These are phyloP conservation scores for Liodrosophila aerea DNA, from an alignment of 2,888 invertebrate species.

Conservation along the genomic window DNA sequence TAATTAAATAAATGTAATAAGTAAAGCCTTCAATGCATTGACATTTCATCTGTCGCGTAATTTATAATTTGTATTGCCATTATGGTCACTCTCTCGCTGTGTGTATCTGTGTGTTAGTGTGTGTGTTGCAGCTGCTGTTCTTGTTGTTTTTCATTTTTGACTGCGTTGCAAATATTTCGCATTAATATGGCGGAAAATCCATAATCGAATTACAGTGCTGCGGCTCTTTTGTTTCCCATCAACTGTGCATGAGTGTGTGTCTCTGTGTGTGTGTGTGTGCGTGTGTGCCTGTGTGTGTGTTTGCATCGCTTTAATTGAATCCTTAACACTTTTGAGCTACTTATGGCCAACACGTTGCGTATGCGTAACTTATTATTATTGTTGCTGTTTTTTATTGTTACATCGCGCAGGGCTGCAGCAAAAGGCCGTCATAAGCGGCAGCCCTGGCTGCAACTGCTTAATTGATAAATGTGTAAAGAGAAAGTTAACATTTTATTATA, in stretches of 20 bases:
- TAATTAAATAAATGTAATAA: conserved; percentile 77
- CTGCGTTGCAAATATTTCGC: conserved; percentile 76
- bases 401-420: conserved; percentile 6
- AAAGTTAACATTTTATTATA: too few relatives aligned
- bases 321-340: conserved; percentile 80
- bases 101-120: conserved; percentile 15
- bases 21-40: conserved; percentile 65
- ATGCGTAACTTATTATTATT: conserved; percentile 70
- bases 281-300: conserved; percentile 32
- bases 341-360: conserved; percentile 74
- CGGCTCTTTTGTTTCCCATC: conserved; percentile 70
- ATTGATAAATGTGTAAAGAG: too few relatives aligned
- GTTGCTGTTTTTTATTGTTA: conserved; percentile 24
- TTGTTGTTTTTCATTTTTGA: conserved; percentile 50
- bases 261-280: conserved; percentile 1
- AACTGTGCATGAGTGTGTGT: conserved; percentile 10
- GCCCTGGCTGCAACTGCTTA: background rate
- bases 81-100: conserved; percentile 39
- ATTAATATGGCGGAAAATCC: conserved; percentile 79
- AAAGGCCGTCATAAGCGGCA: background rate
- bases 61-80: conserved; percentile 76
- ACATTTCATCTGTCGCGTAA: conserved; percentile 78
- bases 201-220: conserved; percentile 76
- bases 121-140: conserved; percentile 36
- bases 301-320: conserved; percentile 80